Base-by-base conservation (phyloP, 2,113 vertebrate species). In the Mesocricetus auratus region DNA sequence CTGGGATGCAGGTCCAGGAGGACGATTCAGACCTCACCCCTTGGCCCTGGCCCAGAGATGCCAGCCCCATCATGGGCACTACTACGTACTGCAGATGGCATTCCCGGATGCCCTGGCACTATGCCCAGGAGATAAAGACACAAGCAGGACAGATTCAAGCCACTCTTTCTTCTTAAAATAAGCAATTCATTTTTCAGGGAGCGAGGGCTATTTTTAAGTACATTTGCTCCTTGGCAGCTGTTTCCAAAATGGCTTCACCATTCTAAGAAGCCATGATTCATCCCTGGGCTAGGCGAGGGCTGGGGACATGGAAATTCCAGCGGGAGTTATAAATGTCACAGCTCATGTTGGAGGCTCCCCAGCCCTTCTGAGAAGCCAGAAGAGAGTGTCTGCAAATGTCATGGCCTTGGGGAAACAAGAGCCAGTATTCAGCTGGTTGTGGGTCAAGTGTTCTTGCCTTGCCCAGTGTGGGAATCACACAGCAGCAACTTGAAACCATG, bases 231-330 rank as follows among this genome's bases (percentile, higher is more conserved):
- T 96, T 94, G 96, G 93, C 94, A 95, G 94, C 97, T 97, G 89
- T 89, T 92, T 66, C 88, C 81, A 95, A 93, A 73, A 56, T 71
- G 86, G 95, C 68, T 66, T 64, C 97, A 33, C 86, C 75, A 42
- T 97, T 96, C 96, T 89, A 56, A 93, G 95, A 96, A 96, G 83
- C 96, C n/a, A 33, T 90, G 97, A 97, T 92, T 96, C 96, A 96
- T 86, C 50, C 60, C 56, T 39, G 39, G 75, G 68, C 79, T 89
- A 75, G 83, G 77, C 42, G 19, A 71, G 88, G 88, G 91, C 92
- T 19, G 94, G 94, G 97, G 22, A 31, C 75, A 50, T 88, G 97
- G 96, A 95, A 90, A 97, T 96, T 93, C 95, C 96, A 93, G 62
- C 1, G 6, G 86, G 94, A 97, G 92, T 81, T 90, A 66, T 89